Base-by-base conservation (phyloP, 1,140 invertebrate species). In the Mylabris phalerata region DNA sequence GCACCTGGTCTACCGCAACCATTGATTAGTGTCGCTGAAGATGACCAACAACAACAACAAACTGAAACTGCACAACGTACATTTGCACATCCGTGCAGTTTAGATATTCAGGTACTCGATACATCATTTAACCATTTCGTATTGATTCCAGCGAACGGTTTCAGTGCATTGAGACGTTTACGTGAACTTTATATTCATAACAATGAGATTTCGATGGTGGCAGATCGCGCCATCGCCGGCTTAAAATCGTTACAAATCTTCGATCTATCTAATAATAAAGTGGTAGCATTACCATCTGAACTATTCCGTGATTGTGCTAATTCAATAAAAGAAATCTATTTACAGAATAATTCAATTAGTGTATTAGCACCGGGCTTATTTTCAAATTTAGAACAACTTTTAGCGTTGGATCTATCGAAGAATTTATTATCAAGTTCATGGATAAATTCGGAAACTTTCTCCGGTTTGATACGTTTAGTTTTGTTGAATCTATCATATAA, bases 301-400 rank as follows among this genome's bases (percentile, higher is more conserved):
- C 75, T 94, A 54, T 93, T 95, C 62, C 81, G 82, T 66, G 90
- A 93, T 71, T 82, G 84, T 59, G 78, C 82, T 9, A 83, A 85
- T 54, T 84, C 85, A 11, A 83, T 95, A 54, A 89, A 89, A 75
- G 89, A 93, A 77, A 84, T 95, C 61, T 86, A 90, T 71, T 73
- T 94, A 65, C 87, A 90, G 72, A 93, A 93, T 74, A 95, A 94
- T 79, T 92, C 86, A 46, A 90, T 93, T 47, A 85, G 84, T 68
- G 85, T 87, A 6, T 75, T 93, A 42, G 86, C 88, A 50, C 87
- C 89, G 0, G 86, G 87, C 56, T 77, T 93, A 9, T 90, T 95
- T 67, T 81, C 85, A 5, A 89, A 90, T 68, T 80, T 97, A 67
- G 85, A 90, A 65, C 88, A 93, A 69, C 78, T 98, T 55, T 82